Conservation (phyloP, 2,113 vertebrate genomes). For the Ancistrus triradiatus region DNA sequence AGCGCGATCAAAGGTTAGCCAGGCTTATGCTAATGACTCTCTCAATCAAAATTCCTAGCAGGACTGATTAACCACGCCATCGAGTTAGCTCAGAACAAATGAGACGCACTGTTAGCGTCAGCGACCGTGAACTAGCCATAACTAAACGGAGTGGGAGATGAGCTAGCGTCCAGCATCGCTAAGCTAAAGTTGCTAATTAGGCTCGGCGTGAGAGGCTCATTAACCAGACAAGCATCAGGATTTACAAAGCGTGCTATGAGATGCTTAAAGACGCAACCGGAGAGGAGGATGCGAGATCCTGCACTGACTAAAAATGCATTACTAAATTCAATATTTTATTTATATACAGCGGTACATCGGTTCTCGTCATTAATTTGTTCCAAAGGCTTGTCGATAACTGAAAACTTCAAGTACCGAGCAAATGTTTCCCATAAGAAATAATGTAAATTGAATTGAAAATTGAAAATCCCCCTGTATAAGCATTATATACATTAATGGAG, state of each 20-base stretch:
- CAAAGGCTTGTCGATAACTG: too few species aligned
- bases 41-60: slow-evolving; percentile 10
- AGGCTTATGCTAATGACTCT: slow-evolving; percentile 26
- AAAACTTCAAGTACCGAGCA: too few species aligned
- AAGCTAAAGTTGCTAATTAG: slow-evolving; percentile 5
- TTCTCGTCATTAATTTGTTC: too few species aligned
- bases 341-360: too few species aligned
- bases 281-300: too few species aligned
- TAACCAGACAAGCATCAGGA: neutral
- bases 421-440: too few species aligned
- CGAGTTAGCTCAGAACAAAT: slow-evolving; percentile 33
- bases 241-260: neutral
- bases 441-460: too few species aligned
- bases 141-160: slow-evolving; percentile 10
- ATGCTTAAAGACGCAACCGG: too few species aligned
- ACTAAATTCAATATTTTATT: too few species aligned
- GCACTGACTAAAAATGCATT: too few species aligned
- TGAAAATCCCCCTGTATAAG: too few species aligned
- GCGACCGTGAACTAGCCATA: slow-evolving; percentile 6
- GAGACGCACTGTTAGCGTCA: slow-evolving; percentile 30
- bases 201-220: neutral
- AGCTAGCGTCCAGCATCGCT: neutral
- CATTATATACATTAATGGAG: too few species aligned
- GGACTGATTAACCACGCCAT: slow-evolving; percentile 21
- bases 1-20: slow-evolving; percentile 8